Evolutionary conservation across 2,888 invertebrate species (phyloP).

Genomic region (Callinectes sapidus): DNA sequence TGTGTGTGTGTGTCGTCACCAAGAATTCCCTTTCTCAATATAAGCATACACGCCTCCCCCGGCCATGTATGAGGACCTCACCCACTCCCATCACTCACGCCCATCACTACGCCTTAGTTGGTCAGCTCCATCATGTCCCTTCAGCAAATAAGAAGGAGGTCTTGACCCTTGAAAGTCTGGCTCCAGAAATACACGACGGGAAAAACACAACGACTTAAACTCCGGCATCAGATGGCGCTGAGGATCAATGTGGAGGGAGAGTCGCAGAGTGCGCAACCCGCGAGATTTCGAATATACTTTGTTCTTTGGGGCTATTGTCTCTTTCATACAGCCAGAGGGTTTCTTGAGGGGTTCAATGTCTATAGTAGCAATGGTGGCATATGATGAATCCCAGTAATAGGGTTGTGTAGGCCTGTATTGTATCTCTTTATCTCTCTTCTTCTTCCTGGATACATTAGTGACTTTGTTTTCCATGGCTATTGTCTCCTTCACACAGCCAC

Average conservation of each 20-base stretch:
- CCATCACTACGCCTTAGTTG: not conserved
- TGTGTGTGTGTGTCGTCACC: constrained; percentile 40
- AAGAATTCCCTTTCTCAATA: constrained; percentile 37
- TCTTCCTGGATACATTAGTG: not conserved
- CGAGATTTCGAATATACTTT: not conserved
- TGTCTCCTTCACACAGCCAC: too few relatives aligned
- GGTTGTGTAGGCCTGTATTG: not conserved
- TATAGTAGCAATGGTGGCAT: not conserved
- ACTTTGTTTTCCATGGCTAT: too few relatives aligned
- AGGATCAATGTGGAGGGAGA: constrained; percentile 39
- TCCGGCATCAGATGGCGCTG: constrained; percentile 61
- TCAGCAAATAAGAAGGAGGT: not conserved
- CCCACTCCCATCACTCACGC: not conserved
- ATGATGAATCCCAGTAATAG: not conserved
- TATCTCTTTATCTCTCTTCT: not conserved
- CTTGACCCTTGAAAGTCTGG: constrained; percentile 37
- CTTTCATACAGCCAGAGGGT: not conserved
- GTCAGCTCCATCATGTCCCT: not conserved
- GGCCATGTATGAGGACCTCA: too few relatives aligned
- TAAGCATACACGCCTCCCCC: not conserved
- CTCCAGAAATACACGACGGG: constrained; percentile 54
- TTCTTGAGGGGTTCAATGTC: not conserved
- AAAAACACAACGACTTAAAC: constrained; percentile 62
- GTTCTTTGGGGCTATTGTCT: not conserved
- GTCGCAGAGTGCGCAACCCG: constrained; percentile 39